A percentile compares a stretch with the other conserved stretches of the same genome.
These are phyloP conservation scores for Caenorhabditis sp. DNA, from an alignment of 2,888 invertebrate genomes.

Conservation along the genomic window DNA sequence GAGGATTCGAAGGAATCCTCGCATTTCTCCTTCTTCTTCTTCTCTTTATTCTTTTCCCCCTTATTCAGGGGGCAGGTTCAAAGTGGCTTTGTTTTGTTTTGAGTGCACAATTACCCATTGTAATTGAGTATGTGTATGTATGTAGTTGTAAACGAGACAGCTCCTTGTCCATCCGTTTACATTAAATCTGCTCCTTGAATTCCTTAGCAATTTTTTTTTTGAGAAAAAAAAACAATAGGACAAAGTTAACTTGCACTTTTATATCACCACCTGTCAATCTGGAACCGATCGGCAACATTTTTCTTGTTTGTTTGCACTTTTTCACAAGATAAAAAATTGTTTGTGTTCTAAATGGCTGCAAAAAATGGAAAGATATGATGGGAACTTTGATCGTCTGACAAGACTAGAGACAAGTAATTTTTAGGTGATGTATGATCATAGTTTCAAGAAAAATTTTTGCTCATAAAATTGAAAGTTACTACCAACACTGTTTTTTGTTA, in stretches of 20 bases:
- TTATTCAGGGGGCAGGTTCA: conserved; percentile 23
- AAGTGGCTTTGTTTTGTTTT: conserved; percentile 59
- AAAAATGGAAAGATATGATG: background rate
- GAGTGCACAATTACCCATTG: conserved; percentile 63
- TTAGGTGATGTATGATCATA: background rate
- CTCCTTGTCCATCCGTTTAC: background rate
- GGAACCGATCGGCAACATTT: background rate
- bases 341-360: background rate
- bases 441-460: background rate
- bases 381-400: background rate
- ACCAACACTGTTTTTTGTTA: too few species aligned
- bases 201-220: too few species aligned
- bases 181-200: background rate
- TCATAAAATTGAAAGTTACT: too few species aligned
- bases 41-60: background rate
- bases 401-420: background rate
- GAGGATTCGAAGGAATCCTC: conserved; percentile 3
- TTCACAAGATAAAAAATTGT: background rate
- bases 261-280: background rate
- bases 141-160: conserved; percentile 17
- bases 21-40: conserved; percentile 9
- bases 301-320: background rate
- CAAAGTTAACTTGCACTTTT: background rate
- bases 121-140: conserved; percentile 55
- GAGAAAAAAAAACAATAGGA: background rate